phyloP scores from a whole-genome alignment of 1,140 invertebrate genomes.

The Leptoteleia sp. region DNA sequence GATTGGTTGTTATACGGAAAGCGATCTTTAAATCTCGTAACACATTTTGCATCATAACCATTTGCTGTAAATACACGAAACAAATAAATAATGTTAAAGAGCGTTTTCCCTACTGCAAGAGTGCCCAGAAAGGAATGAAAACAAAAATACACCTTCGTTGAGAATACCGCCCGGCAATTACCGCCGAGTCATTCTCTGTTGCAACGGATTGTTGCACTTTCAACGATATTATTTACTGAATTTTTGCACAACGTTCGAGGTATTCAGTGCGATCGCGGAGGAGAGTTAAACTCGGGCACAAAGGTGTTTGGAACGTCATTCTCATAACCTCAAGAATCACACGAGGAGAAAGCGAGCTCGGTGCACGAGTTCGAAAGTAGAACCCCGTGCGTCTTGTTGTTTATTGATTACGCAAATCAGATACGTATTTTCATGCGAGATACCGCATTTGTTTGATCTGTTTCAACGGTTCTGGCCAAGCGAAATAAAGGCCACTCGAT shows the following conservation, averaged over 20 bases:
- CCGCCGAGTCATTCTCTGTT: conserved; percentile 45
- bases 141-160: conserved; percentile 37
- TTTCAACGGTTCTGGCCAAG: too few species aligned
- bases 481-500: too few species aligned
- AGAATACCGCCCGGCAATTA: conserved; percentile 30
- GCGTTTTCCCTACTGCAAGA: conserved; percentile 12
- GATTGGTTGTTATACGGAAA: neutral
- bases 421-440: conserved; percentile 15
- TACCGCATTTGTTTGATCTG: conserved; percentile 6
- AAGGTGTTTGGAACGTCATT: conserved; percentile 55
- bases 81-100: conserved; percentile 29
- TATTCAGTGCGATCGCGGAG: conserved; percentile 36
- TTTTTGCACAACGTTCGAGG: conserved; percentile 45
- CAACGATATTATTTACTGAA: conserved; percentile 54
- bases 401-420: conserved; percentile 65
- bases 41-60: conserved; percentile 9
- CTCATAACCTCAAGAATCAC: conserved; percentile 61
- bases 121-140: conserved; percentile 16
- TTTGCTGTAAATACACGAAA: conserved; percentile 10
- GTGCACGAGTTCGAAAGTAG: conserved; percentile 56
- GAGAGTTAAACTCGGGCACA: conserved; percentile 12
- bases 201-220: conserved; percentile 55
- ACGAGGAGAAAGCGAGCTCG: conserved; percentile 60
- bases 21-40: conserved; percentile 12
- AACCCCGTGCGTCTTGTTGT: conserved; percentile 43